A percentile compares a stretch with the other conserved stretches of the same genome.
Conservation (phyloP, 2,888 invertebrate species). For the Apodemia zela region DNA sequence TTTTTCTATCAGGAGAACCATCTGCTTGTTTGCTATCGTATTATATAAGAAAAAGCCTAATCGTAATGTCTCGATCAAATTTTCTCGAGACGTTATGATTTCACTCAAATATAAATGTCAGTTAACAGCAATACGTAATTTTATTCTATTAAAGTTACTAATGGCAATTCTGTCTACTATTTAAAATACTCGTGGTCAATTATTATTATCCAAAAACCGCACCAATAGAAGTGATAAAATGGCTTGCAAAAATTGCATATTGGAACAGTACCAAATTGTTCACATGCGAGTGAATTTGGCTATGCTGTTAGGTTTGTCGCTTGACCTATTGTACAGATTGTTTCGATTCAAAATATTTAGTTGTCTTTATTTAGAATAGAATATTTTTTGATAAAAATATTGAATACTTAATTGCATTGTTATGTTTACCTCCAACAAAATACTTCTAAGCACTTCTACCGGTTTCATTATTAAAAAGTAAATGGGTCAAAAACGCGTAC, state of each 20-base stretch:
- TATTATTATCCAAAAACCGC: background rate
- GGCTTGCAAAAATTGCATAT: conserved; percentile 13
- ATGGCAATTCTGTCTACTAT: background rate
- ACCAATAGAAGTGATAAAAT: conserved; percentile 10
- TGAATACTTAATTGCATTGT: background rate
- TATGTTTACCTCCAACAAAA: background rate
- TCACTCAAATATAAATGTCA: too few species aligned
- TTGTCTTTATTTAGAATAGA: conserved; percentile 35
- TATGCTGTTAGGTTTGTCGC: conserved; percentile 15
- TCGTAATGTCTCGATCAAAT: too few species aligned
- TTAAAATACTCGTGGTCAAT: background rate
- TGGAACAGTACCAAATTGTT: conserved; percentile 14
- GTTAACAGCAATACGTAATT: background rate
- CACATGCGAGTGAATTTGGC: conserved; percentile 15
- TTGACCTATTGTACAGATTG: conserved; percentile 15
- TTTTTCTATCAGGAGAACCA: too few species aligned
- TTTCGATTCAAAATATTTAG: background rate
- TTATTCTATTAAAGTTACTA: background rate
- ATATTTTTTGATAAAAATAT: conserved; percentile 26
- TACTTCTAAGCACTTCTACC: background rate
- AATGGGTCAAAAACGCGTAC: too few species aligned
- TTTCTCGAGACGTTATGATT: too few species aligned
- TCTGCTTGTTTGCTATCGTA: too few species aligned
- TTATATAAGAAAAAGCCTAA: too few species aligned
- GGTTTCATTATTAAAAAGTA: too few species aligned